Evolutionary conservation across 2,797 vertebrate genomes (phyloP).

Genomic region (Echiichthys vipera): DNA sequence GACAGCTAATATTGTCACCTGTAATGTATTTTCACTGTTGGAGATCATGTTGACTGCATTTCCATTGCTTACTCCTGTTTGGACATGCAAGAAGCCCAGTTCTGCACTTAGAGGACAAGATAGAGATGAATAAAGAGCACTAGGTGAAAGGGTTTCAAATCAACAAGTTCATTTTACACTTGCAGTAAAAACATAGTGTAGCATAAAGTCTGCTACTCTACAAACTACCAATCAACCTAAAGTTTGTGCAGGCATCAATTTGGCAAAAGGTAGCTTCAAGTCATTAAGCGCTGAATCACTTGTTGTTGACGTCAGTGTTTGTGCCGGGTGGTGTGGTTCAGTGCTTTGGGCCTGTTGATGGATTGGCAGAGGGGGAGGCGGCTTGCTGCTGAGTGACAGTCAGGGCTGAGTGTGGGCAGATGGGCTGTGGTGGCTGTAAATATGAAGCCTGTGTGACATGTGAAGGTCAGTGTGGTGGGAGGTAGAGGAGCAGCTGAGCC

Average conservation of each 20-base stretch:
- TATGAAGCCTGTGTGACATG: slow-evolving; percentile 78
- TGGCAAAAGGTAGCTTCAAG: slow-evolving; percentile 13
- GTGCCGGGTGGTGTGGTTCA: slow-evolving; percentile 32
- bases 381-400: slow-evolving; percentile 75
- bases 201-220: not conserved
- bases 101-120: not conserved
- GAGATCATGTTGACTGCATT: slow-evolving; percentile 32
- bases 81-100: not conserved
- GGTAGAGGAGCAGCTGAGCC: slow-evolving; percentile 54
- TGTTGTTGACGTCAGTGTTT: slow-evolving; percentile 34
- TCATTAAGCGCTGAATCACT: slow-evolving; percentile 1
- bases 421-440: slow-evolving; percentile 80
- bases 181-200: not conserved
- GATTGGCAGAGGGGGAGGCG: slow-evolving; percentile 61
- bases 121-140: no score
- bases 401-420: slow-evolving; percentile 68
- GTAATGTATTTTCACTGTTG: slow-evolving; percentile 9
- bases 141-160: not conserved
- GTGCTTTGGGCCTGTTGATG: slow-evolving; percentile 51
- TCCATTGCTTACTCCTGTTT: not conserved
- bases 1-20: slow-evolving; percentile 20
- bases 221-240: slow-evolving; percentile 5
- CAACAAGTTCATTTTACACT: not conserved
- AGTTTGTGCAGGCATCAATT: slow-evolving; percentile 15
- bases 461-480: slow-evolving; percentile 80